These are phyloP conservation scores for Cryptoleucopteryx plumbea DNA, from an alignment of 2,113 vertebrate species.

Conservation along the genomic window DNA sequence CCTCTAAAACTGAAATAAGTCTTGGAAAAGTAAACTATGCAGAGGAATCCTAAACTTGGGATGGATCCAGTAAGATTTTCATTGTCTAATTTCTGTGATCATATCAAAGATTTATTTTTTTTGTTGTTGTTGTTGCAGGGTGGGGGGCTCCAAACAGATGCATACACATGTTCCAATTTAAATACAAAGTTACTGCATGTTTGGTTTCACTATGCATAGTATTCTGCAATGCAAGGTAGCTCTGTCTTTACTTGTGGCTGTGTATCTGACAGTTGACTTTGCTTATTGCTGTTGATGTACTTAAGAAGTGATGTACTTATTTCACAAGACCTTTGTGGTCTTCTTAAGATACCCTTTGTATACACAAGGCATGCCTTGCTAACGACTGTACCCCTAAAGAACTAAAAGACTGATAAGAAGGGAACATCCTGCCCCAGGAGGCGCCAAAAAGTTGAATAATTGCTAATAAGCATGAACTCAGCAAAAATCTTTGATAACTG, in stretches of 20 bases:
- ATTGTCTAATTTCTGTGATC: not conserved
- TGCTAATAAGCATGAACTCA: no score
- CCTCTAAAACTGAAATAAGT: not conserved
- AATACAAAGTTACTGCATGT: not conserved
- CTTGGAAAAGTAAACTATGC: not conserved
- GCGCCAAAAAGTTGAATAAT: no score
- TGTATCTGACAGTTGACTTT: not conserved
- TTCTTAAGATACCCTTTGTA: no score
- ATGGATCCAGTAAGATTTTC: not conserved
- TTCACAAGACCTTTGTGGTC: no score
- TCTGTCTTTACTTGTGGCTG: not conserved
- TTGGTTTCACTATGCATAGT: not conserved
- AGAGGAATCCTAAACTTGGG: not conserved
- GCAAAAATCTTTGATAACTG: no score
- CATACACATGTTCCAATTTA: not conserved
- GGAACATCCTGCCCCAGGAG: no score
- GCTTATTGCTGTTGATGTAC: not conserved
- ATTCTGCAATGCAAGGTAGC: not conserved
- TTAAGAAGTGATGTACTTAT: no score
- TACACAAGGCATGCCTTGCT: no score
- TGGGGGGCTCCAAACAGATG: not conserved
- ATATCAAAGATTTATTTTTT: not conserved
- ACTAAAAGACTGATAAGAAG: no score
- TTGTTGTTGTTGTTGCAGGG: no score
- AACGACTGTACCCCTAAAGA: no score